Percentiles rank a stretch among this genome's conserved stretches.
phyloP scores from a whole-genome alignment of 2,797 vertebrate genomes.

The Enteromius mattozi region DNA sequence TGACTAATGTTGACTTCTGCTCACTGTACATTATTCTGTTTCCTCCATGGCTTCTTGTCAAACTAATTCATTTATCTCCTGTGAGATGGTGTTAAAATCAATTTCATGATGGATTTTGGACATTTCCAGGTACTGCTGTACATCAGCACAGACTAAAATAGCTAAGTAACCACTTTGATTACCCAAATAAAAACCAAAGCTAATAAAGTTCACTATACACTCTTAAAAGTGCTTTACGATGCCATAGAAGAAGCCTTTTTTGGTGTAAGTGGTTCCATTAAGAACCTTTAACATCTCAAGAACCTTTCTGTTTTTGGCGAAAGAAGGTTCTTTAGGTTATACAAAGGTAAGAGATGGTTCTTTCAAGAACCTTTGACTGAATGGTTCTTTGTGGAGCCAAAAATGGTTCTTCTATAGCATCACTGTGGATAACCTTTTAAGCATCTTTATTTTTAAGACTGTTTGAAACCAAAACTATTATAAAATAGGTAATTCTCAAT shows the following conservation, averaged over 20 bases:
- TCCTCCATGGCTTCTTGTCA: constrained; percentile 13
- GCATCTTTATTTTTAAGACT: no score
- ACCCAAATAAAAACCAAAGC: constrained; percentile 17
- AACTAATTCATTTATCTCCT: constrained; percentile 38
- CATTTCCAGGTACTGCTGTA: constrained; percentile 23
- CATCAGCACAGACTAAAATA: constrained; percentile 11
- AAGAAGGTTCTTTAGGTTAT: neutral
- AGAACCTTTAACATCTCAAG: neutral
- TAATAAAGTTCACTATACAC: neutral
- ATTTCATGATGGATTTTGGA: constrained; percentile 40
- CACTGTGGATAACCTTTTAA: no score
- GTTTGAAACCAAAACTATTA: no score
- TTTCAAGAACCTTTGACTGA: neutral
- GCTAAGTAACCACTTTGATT: constrained; percentile 14
- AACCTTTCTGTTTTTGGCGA: neutral
- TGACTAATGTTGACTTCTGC: constrained; percentile 32
- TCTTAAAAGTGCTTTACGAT: neutral
- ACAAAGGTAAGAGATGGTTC: neutral
- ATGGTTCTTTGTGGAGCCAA: neutral
- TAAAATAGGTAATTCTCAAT: no score
- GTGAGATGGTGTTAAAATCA: constrained; percentile 41
- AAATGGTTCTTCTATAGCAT: neutral
- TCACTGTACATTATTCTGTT: constrained; percentile 31
- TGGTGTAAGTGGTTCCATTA: neutral
- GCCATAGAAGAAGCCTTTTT: neutral